Base-by-base conservation (phyloP, 2,888 invertebrate genomes). In the Panzeria rudis region DNA sequence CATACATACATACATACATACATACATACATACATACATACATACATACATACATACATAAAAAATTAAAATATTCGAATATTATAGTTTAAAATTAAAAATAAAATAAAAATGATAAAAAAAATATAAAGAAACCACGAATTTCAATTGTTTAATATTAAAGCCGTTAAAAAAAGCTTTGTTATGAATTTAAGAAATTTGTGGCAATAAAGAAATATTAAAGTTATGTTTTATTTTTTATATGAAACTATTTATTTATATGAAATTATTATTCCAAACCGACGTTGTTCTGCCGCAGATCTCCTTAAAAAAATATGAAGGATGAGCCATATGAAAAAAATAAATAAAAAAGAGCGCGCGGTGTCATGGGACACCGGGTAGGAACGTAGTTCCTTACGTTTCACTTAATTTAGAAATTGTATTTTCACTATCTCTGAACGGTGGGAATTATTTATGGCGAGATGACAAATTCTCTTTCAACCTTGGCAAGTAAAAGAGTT, bases 11-110 rank as follows among this genome's bases (percentile, higher is more conserved):
- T 35, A 38, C 71, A 61, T n/a, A 73, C 41, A 82, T 9, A 78
- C 50, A 69, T 32, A 54, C 29, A 29, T 29, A 29, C 17, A 44
- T 35, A 9, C 35, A 35, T 35, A 38, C 71, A 61, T n/a, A 73
- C 41, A 82, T 9, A 78, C 50, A 69, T 32, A 54, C 29, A 29
- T 29, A 29, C 17, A 44, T 35, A 9, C 35, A 35, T 35, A 38
- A 61, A 61, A 66, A 71, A 68, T 68, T 9, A 79, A 76, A 79
- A 76, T 83, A 86, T 83, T 86, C 86, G 86, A 86, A 83, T 86
- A 85, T 83, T 85, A 77, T 86, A 86, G 83, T 83, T 86, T 83
- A 76, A 68, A 80, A 75, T 64, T 75, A 54, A 71, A 71, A 32
- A 59, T 75, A 35, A 50, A 75, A 66, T n/a, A 35, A 41, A 64